These are phyloP conservation scores for Cheilosia vernalis DNA, from an alignment of 2,888 invertebrate genomes.

Conservation along the genomic window DNA sequence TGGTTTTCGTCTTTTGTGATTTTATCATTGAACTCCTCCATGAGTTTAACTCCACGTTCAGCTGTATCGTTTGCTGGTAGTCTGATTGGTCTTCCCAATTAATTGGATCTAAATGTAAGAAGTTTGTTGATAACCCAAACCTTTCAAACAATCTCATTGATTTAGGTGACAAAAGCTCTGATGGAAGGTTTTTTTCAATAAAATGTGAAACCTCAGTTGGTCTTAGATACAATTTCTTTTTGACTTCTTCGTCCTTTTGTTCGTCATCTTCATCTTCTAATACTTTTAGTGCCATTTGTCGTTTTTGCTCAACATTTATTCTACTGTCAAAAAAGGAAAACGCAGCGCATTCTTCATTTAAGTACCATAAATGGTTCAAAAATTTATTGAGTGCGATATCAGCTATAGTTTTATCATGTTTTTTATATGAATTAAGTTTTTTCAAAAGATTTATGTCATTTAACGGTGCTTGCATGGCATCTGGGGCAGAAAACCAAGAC, in stretches of 20 bases:
- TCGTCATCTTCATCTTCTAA: background rate
- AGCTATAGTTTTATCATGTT: conserved; percentile 14
- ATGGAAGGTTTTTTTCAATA: background rate
- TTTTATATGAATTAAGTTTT: conserved; percentile 19
- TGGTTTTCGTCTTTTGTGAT: conserved; percentile 36
- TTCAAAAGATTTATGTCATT: conserved; percentile 5
- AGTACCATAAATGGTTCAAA: conserved; percentile 11
- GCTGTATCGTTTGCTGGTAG: conserved; percentile 12
- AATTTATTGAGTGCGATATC: conserved; percentile 6
- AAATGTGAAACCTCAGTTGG: conserved; percentile 18
- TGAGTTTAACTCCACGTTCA: conserved; percentile 43
- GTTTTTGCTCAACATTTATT: background rate
- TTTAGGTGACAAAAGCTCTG: conserved; percentile 3
- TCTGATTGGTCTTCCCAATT: conserved; percentile 43
- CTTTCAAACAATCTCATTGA: conserved; percentile 21
- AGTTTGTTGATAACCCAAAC: conserved; percentile 14
- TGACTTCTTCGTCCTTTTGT: conserved; percentile 21
- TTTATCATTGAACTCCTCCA: conserved; percentile 20
- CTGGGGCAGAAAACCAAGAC: conserved; percentile 31
- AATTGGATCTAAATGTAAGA: conserved; percentile 9
- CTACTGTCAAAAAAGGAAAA: background rate
- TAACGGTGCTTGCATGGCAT: background rate
- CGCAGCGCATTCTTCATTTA: background rate
- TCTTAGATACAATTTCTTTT: conserved; percentile 26
- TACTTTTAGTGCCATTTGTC: conserved; percentile 5